Conservation (phyloP, 1,140 invertebrate species). For the Campoletis sonorensis region DNA sequence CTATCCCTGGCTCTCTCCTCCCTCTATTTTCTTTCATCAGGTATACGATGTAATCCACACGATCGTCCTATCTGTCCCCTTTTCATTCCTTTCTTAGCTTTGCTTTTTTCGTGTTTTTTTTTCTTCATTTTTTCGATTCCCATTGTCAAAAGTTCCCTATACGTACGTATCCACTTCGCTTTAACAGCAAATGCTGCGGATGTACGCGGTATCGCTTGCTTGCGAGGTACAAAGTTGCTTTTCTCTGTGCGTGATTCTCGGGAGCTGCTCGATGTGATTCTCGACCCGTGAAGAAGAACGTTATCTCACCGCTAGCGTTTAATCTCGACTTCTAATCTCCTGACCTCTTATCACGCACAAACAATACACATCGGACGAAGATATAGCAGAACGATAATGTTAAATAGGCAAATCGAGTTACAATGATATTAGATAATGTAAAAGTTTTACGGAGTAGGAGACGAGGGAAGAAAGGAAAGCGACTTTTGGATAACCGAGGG, state of each 20-base stretch:
- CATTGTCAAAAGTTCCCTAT: conserved; percentile 12
- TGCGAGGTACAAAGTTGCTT: conserved; percentile 4
- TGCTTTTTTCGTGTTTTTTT: background rate
- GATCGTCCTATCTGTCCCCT: conserved; percentile 17
- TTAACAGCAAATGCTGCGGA: background rate
- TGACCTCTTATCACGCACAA: too few relatives aligned
- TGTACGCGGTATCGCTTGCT: background rate
- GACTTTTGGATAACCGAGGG: background rate
- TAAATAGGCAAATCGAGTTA: background rate
- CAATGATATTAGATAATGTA: background rate
- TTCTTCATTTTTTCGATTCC: background rate
- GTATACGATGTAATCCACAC: conserved; percentile 37
- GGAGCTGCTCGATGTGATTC: background rate
- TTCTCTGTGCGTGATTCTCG: background rate
- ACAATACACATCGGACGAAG: background rate
- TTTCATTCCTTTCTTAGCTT: conserved; percentile 12
- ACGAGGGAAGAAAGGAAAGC: background rate
- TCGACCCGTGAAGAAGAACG: background rate
- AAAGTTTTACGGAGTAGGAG: background rate
- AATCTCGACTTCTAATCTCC: background rate
- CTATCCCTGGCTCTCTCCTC: background rate
- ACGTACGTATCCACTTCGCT: background rate
- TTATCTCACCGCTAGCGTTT: background rate
- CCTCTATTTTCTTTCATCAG: background rate
- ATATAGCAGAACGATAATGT: background rate